Base-by-base conservation (phyloP, 1,140 invertebrate genomes). In the Euwallacea similis region DNA sequence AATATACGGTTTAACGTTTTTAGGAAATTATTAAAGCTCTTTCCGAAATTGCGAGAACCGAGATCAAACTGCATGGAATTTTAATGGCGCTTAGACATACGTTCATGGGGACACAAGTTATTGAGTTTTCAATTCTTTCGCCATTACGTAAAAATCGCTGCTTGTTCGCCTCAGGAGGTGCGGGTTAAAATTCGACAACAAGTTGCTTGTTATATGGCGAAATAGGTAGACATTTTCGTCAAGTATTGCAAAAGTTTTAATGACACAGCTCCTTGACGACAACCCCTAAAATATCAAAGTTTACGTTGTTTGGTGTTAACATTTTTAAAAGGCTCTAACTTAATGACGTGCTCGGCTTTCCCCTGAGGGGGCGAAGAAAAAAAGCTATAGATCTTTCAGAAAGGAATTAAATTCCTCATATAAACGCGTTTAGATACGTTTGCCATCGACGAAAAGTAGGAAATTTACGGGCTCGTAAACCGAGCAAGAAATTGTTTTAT, bases 401-500 rank as follows among this genome's bases (percentile, higher is more conserved):
- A 33, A 33, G 21, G 21, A 33, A 33, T 33, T 33, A 33, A 33
- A 33, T 33, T 4, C 21, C 1, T 33, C 21, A 33, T 33, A 33
- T 33, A 33, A 33, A 33, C 21, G 21, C 21, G 21, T 4, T 33
- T 33, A 2, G 21, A 33, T 33, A 33, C 21, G 4, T 33, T n/a
- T 33, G 21, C 21, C 4, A 33, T 33, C 21, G 21, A 33, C 21
- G 59, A 42, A 61, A 61, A 47, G 58, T 54, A 53, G n/a, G 42
- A 46, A 69, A 66, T 61, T 60, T 61, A 69, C 54, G 33, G 42
- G 58, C 11, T 69, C 66, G 66, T 69, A 69, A 69, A 69, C 54
- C 54, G 58, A 50, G 50, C n/a, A 10, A 33, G 55, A 58, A 69
- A 61, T 69, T 61, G 66, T 69, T 69, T 66, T 69, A 69, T 69